Conservation (phyloP, 2,888 invertebrate species). For the Ophion ventricosus region DNA sequence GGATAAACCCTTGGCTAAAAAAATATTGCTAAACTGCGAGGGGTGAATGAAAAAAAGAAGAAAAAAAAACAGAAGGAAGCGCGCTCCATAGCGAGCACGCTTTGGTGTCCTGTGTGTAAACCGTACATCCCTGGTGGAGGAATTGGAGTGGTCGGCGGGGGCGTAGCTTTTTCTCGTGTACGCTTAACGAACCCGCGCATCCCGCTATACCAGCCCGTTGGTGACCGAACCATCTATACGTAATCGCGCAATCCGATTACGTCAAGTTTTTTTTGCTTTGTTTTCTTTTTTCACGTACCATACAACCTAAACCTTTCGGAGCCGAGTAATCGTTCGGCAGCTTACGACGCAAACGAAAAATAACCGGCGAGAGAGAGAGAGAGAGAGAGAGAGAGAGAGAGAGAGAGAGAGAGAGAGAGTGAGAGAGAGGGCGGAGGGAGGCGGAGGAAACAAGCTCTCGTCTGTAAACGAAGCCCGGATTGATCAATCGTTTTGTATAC, state of each 20-base stretch:
- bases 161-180: background rate
- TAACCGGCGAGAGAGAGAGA: background rate
- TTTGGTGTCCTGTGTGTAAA: slow-evolving; percentile 4
- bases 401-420: no score
- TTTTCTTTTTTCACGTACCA: background rate
- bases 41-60: slow-evolving; percentile 39
- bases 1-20: slow-evolving; percentile 66
- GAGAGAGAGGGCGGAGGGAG: no score
- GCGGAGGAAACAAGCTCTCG: background rate
- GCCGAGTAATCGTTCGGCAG: slow-evolving; percentile 46
- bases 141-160: background rate
- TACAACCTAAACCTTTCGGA: slow-evolving; percentile 55
- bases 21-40: slow-evolving; percentile 62
- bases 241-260: slow-evolving; percentile 58
- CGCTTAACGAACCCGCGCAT: slow-evolving; percentile 24
- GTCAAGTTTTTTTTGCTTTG: background rate
- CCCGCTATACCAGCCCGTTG: slow-evolving; percentile 8
- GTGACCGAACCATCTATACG: slow-evolving; percentile 32
- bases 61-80: no score
- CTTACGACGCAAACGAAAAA: slow-evolving; percentile 29
- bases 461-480: slow-evolving; percentile 35
- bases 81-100: slow-evolving; percentile 17
- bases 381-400: background rate
- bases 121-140: background rate
- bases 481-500: slow-evolving; percentile 32